A percentile compares a stretch with the other conserved stretches of the same genome.
Evolutionary conservation across 2,113 vertebrate species (phyloP).

Genomic region (Myrmecophaga tridactyla): DNA sequence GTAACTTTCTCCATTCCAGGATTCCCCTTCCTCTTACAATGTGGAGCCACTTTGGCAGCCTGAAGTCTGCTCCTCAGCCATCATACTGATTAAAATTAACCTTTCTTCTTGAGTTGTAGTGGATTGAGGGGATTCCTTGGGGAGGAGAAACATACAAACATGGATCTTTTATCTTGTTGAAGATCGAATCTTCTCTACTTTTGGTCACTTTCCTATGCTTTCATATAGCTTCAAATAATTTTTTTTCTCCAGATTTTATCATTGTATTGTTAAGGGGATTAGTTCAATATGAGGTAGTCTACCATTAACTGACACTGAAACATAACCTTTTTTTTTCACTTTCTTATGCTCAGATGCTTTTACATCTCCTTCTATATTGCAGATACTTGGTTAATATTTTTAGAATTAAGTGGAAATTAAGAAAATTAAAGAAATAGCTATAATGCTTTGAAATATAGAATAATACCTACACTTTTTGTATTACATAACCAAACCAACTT

Average conservation of each 20-base stretch:
- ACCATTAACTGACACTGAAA: not conserved
- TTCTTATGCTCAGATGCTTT: not conserved
- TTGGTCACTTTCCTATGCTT: not conserved
- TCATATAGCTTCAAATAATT: not conserved
- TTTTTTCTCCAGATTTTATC: not conserved
- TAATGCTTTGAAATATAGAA: not conserved
- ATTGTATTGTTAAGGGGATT: not conserved
- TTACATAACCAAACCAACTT: not conserved
- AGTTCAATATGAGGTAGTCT: not conserved
- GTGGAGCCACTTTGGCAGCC: not conserved
- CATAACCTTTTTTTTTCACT: not conserved
- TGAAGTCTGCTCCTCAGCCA: not conserved
- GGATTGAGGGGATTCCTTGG: not conserved
- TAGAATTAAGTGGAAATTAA: not conserved
- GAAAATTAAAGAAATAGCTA: not conserved
- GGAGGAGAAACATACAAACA: not conserved
- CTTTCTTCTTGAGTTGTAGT: not conserved
- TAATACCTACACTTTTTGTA: not conserved
- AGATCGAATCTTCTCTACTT: not conserved
- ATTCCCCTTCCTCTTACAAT: not conserved
- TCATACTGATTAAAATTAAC: not conserved
- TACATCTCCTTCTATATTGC: not conserved
- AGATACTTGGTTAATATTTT: not conserved
- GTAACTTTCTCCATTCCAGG: not conserved
- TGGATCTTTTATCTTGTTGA: not conserved